These are phyloP conservation scores for Cervus canadensis DNA, from an alignment of 2,113 vertebrate genomes.

Conservation along the genomic window DNA sequence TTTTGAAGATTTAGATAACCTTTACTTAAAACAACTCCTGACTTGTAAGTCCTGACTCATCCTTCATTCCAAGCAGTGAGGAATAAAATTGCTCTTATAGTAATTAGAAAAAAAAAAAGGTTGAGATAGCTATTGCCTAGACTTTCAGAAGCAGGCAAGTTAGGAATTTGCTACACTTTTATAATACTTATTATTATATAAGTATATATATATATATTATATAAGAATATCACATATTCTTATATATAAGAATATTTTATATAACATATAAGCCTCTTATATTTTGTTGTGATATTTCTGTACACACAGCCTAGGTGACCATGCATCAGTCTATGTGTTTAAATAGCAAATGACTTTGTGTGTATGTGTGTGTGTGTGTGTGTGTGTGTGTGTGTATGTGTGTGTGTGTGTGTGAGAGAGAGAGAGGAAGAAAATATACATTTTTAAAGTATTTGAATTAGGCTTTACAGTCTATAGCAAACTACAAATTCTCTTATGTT, in stretches of 20 bases:
- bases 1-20: not conserved
- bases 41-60: not conserved
- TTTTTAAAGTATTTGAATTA: not conserved
- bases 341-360: not conserved
- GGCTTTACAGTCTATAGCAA: not conserved
- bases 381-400: not conserved
- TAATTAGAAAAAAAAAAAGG: not conserved
- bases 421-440: not conserved
- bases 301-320: not conserved
- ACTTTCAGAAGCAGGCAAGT: not conserved
- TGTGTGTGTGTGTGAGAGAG: not conserved
- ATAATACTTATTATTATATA: not conserved
- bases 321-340: not conserved
- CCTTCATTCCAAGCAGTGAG: not conserved
- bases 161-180: not conserved
- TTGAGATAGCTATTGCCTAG: not conserved
- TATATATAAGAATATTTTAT: not conserved
- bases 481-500: not conserved
- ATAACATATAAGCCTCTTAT: not conserved
- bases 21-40: not conserved
- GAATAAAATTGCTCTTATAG: not conserved
- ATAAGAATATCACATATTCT: not conserved
- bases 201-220: not conserved
- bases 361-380: not conserved
- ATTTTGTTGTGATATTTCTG: not conserved